phyloP scores from a whole-genome alignment of 35 echinoderm and acorn worm genomes.

The Stichopus chloronotus region DNA sequence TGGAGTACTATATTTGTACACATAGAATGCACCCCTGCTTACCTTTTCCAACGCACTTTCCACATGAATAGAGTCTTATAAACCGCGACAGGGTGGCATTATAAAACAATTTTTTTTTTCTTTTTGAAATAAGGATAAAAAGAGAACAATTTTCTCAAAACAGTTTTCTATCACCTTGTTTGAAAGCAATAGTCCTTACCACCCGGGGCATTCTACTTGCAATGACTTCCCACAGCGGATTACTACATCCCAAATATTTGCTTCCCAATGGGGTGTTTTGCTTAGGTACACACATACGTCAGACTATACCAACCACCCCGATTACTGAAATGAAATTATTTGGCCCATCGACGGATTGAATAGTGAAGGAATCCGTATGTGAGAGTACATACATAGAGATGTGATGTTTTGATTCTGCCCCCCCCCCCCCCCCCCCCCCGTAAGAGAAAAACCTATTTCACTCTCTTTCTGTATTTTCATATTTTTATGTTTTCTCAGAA shows the following conservation, averaged over 20 bases:
- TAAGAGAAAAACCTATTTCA: too few relatives aligned
- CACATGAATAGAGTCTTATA: slow-evolving; percentile 5
- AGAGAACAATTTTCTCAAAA: slow-evolving; percentile 34
- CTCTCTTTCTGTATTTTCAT: too few relatives aligned
- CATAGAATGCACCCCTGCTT: not conserved
- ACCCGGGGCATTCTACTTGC: slow-evolving; percentile 28
- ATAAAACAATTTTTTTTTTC: slow-evolving; percentile 23
- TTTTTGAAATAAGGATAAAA: slow-evolving; percentile 1
- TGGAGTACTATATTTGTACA: not conserved
- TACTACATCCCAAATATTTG: slow-evolving; percentile 42
- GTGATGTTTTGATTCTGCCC: too few relatives aligned
- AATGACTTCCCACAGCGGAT: slow-evolving; percentile 45
- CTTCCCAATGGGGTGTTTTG: slow-evolving; percentile 44
- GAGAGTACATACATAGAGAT: too few relatives aligned
- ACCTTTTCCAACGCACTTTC: slow-evolving; percentile 28
- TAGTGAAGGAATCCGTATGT: not conserved
- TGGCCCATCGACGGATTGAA: not conserved
- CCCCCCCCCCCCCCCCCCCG: too few relatives aligned
- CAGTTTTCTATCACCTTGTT: slow-evolving; percentile 39
- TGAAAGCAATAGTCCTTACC: slow-evolving; percentile 34
- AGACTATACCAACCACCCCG: not conserved
- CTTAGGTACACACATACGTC: slow-evolving; percentile 23
- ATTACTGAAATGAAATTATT: not conserved
- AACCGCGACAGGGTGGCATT: slow-evolving; percentile 1
- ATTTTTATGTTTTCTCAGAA: too few relatives aligned